Evolutionary conservation across 2,888 invertebrate species (phyloP).

Genomic region (Lasiommata megera): DNA sequence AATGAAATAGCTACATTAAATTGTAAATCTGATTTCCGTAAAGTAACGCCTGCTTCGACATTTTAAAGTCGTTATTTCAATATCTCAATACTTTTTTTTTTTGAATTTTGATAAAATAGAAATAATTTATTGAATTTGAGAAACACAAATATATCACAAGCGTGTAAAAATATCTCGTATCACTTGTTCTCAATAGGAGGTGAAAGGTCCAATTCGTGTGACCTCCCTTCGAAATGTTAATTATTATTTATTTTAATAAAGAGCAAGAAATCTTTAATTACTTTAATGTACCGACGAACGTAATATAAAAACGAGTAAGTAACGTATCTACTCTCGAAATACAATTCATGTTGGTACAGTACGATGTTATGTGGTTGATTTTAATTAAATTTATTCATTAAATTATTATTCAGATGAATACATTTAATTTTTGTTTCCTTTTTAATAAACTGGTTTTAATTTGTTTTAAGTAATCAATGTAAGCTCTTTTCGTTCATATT

Average conservation of each 20-base stretch:
- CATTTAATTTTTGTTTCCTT: not conserved
- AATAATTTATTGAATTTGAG: not conserved
- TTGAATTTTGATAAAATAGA: not conserved
- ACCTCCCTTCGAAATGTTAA: conserved; percentile 37
- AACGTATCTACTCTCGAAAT: conserved; percentile 13
- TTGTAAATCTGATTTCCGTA: too few relatives aligned
- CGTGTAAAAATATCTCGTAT: conserved; percentile 9
- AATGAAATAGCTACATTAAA: too few relatives aligned
- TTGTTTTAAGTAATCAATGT: too few relatives aligned
- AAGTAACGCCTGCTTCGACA: too few relatives aligned
- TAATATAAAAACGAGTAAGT: conserved; percentile 3
- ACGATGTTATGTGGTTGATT: not conserved
- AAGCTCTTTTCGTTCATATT: too few relatives aligned
- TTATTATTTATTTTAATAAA: conserved; percentile 39
- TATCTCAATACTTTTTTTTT: not conserved
- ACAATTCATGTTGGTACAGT: not conserved
- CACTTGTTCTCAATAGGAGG: conserved; percentile 36
- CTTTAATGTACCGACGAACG: conserved; percentile 32
- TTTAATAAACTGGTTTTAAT: too few relatives aligned
- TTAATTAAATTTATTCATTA: not conserved
- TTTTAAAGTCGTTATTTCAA: not conserved
- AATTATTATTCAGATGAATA: not conserved
- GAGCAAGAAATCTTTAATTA: conserved; percentile 41
- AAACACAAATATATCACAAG: not conserved
- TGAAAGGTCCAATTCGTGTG: conserved; percentile 42